Percentiles rank a stretch among this genome's conserved stretches.
Conservation (phyloP, 2,888 invertebrate genomes). For the Platerodrilus igneus region DNA sequence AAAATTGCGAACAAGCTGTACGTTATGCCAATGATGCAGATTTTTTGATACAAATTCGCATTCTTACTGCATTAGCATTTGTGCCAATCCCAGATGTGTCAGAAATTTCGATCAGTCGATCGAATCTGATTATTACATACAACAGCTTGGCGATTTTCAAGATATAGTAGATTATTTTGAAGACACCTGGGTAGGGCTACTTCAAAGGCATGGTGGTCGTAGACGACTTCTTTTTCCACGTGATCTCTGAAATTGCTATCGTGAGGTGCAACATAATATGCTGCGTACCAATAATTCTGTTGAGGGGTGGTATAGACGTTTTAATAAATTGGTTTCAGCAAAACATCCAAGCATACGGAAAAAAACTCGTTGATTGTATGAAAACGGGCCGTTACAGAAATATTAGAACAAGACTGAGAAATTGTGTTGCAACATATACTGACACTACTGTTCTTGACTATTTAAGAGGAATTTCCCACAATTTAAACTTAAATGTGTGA, state of each 20-base stretch:
- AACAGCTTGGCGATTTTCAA: neutral
- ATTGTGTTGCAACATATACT: no score
- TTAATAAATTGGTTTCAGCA: constrained; percentile 3
- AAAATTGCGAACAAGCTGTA: constrained; percentile 1
- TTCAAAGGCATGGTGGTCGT: neutral
- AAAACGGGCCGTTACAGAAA: no score
- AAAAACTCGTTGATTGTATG: neutral
- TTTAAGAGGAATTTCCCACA: no score
- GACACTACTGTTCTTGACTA: no score
- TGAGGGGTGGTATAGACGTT: no score
- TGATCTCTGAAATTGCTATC: constrained; percentile 1
- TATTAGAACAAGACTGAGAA: no score
- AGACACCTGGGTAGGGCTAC: constrained; percentile 2
- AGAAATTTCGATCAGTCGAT: constrained; percentile 3
- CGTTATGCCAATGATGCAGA: constrained; percentile 5
- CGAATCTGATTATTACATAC: constrained; percentile 1
- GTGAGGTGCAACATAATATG: neutral
- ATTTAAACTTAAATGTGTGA: no score
- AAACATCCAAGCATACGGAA: no score
- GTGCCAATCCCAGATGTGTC: neutral
- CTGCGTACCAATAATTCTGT: no score
- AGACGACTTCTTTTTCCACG: neutral
- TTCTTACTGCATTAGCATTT: constrained; percentile 1
- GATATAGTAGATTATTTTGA: constrained; percentile 3
- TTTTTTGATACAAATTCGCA: constrained; percentile 1